Evolutionary conservation across 2,797 vertebrate genomes (phyloP).

Genomic region (Sitta carolinensis): DNA sequence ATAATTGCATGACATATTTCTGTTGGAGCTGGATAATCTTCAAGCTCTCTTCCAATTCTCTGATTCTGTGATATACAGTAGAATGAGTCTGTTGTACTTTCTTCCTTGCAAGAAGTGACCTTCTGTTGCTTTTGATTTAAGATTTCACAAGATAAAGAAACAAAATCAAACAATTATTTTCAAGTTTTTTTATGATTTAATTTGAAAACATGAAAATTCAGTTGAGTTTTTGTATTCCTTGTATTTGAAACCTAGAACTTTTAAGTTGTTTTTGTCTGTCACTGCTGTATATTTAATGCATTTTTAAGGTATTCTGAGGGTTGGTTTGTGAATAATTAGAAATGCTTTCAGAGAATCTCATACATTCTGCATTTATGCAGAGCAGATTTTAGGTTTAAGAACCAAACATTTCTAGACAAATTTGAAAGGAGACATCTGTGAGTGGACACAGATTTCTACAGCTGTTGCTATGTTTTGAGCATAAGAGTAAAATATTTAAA

Average conservation of each 20-base stretch:
- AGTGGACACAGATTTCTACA: background rate
- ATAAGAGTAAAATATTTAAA: background rate
- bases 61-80: background rate
- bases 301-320: background rate
- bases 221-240: background rate
- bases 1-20: background rate
- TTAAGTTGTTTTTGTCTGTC: background rate
- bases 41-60: background rate
- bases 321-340: background rate
- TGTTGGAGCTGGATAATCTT: background rate
- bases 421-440: background rate
- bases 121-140: background rate
- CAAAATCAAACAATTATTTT: background rate
- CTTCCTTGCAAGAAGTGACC: background rate
- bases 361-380: background rate
- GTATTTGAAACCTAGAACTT: background rate
- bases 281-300: background rate
- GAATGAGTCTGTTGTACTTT: background rate
- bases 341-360: background rate
- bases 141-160: background rate
- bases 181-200: background rate
- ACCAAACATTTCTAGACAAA: background rate
- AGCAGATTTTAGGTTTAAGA: background rate
- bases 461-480: background rate
- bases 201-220: background rate